Evolutionary conservation across 2,113 vertebrate genomes (phyloP), one percentile per base, ranked within the genome.

Genomic region (Larimichthys crocea): DNA sequence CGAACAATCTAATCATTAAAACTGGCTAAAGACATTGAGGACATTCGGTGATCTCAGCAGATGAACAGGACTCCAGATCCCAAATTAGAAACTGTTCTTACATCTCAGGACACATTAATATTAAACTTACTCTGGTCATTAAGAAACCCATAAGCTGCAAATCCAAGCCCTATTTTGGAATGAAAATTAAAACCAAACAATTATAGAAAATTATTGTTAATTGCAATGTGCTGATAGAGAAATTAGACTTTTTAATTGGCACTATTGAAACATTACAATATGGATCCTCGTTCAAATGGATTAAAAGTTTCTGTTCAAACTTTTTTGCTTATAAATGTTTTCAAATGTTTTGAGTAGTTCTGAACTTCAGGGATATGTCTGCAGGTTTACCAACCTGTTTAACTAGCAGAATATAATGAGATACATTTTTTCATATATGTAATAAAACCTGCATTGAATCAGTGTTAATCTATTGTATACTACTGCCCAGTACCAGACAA

Each of bases 21-120:
- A 62, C 6, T 20, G 17, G 3, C 35, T 40, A 24, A 50, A 64
- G 22, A 55, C 61, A 15, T 46, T 46, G 35, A 40, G 35, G 35
- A 40, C 8, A 40, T 40, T 62, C n/a, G 24, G 8, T 75, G 73
- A 76, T 71, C 66, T 53, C 46, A n/a, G 66, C 59, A 12, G 60
- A 74, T 17, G 9, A 72, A 52, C 19, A 53, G 0, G 31, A 75
- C 6, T 5, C 72, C 22, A 24, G 52, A 70, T 62, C 55, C 29
- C 48, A 53, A 76, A 79, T 76, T 64, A 73, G 53, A 85, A 87
- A 66, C 26, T 16, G n/a, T 29, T 81, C 76, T 87, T 64, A 71
- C 31, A 17, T 76, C 70, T 10, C 48, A 57, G 71, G 61, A 70
- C 53, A n/a, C 79, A 78, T 87, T 74, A 63, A 75, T 87, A 80